Base-by-base conservation (phyloP, 35 echinoderm and acorn worm species). In the Heliocidaris tuberculata region DNA sequence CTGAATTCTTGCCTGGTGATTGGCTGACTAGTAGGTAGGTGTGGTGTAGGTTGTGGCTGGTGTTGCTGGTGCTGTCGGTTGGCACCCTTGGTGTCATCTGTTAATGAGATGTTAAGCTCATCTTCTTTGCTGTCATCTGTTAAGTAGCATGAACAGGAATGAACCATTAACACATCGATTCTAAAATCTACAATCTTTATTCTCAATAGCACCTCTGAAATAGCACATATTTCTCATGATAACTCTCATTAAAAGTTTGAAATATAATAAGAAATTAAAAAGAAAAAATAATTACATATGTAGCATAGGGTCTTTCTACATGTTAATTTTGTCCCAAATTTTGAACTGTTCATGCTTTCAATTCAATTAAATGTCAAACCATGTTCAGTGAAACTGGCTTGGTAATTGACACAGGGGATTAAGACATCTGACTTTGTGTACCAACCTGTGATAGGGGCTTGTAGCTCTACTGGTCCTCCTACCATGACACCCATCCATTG, bases 121-220 rank as follows among this genome's bases (percentile, higher is more conserved):
- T 96, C 97, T 70, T 97, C 98, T 90, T 99, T 99, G 50, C 95
- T 99, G 88, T 99, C 98, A 97, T 99, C 98, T 99, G 94, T 16
- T 31, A 59, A 88, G 10, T 48, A 7, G 27, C 21, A 78, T 5
- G 65, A 42, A 78, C 21, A n/a, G 27, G 27, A 24, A 78, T n/a
- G 8, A 78, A 78, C 19, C 21, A 78, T 78, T 78, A 78, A 78
- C 52, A 56, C 1, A 42, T 56, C 15, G 10, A 56, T 56, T 56
- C 52, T 13, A 56, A 56, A 11, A 56, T 13, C 10, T 56, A 11
- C 15, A 42, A 56, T 56, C 52, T 56, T 56, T 15, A 56, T 56
- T 52, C 12, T 0, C 50, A 52, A 13, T 2, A 52, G 12, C 50
- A 52, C 35, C 35, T 42, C 35, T 42, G 35, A 52, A 52, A 10